phyloP scores from a whole-genome alignment of 2,888 invertebrate genomes.

The Drosophila sordidula region DNA sequence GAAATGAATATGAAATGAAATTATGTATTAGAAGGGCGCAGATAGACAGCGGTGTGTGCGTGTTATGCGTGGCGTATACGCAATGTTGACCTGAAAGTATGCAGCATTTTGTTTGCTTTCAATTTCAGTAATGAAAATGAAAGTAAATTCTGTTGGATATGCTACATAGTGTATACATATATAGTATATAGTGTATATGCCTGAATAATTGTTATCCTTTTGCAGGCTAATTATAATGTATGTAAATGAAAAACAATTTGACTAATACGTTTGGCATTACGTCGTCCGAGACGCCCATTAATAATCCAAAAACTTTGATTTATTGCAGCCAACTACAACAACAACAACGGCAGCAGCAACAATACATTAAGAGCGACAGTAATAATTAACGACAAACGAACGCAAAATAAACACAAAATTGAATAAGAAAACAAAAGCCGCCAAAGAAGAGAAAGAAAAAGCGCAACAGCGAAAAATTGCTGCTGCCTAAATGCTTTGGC shows the following conservation, averaged over 20 bases:
- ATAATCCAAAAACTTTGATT: constrained; percentile 66
- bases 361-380: constrained; percentile 11
- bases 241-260: constrained; percentile 59
- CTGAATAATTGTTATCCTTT: constrained; percentile 48
- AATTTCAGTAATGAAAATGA: constrained; percentile 65
- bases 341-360: constrained; percentile 20
- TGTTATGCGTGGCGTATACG: constrained; percentile 63
- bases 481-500: constrained; percentile 63
- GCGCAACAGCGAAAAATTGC: constrained; percentile 49
- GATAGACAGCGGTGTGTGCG: constrained; percentile 5
- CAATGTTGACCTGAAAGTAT: constrained; percentile 70
- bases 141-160: constrained; percentile 19
- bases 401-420: constrained; percentile 45
- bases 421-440: background rate
- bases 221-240: constrained; percentile 59
- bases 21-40: constrained; percentile 24
- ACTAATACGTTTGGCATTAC: constrained; percentile 27
- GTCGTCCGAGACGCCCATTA: constrained; percentile 28
- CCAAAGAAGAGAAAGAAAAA: constrained; percentile 23
- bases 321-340: constrained; percentile 56
- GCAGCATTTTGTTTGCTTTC: constrained; percentile 57
- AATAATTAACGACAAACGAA: constrained; percentile 57
- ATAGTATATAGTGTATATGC: background rate
- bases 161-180: background rate
- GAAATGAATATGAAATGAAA: constrained; percentile 60